These are phyloP conservation scores for Drosophila ustulata DNA, from an alignment of 2,888 invertebrate species.

Conservation along the genomic window DNA sequence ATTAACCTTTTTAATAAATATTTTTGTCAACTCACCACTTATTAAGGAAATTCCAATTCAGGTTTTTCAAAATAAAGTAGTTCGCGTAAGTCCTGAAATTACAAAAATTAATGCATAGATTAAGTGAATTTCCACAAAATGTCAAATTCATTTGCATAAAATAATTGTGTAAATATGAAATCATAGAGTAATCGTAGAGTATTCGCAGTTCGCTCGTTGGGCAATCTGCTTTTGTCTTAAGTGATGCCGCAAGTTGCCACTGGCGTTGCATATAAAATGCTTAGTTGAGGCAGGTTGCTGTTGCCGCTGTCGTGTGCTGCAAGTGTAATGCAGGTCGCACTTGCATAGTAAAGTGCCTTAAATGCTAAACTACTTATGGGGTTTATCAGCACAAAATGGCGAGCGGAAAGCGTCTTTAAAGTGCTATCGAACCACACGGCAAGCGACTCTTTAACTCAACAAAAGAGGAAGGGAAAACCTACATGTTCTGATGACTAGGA, in stretches of 20 bases:
- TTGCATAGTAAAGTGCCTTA: constrained; percentile 26
- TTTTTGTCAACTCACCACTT: too few relatives aligned
- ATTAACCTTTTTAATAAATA: too few relatives aligned
- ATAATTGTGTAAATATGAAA: too few relatives aligned
- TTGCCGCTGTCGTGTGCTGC: constrained; percentile 10
- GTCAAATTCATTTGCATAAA: too few relatives aligned
- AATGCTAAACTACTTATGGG: constrained; percentile 39
- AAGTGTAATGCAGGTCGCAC: constrained; percentile 19
- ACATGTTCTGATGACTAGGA: too few relatives aligned
- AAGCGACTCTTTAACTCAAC: not conserved
- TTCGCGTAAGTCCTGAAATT: too few relatives aligned
- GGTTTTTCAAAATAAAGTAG: too few relatives aligned
- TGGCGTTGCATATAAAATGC: constrained; percentile 36
- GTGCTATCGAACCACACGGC: not conserved
- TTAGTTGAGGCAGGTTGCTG: constrained; percentile 6
- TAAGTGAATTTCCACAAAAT: too few relatives aligned
- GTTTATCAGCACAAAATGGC: constrained; percentile 10
- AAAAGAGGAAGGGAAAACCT: too few relatives aligned
- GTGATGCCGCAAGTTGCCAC: constrained; percentile 28
- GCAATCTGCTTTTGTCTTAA: constrained; percentile 17
- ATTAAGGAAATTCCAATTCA: too few relatives aligned
- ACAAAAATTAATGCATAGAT: too few relatives aligned
- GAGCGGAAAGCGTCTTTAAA: constrained; percentile 2
- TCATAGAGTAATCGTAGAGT: not conserved
- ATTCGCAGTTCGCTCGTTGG: not conserved